Conservation (phyloP, 2,797 vertebrate species). For the Heterohyrax brucei region DNA sequence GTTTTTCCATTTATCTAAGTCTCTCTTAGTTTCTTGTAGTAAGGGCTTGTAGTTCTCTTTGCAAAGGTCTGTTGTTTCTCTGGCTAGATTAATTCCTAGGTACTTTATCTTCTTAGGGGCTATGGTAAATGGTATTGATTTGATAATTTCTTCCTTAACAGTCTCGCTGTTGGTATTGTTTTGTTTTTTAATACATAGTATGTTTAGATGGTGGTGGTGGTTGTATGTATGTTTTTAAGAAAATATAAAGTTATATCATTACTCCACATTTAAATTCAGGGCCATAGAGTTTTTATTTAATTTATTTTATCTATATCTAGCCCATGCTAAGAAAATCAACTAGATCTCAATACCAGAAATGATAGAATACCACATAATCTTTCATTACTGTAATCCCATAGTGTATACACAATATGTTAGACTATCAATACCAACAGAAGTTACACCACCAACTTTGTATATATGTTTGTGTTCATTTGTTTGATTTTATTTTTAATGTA, state of each 20-base stretch:
- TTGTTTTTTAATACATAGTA: background rate
- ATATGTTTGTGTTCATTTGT: background rate
- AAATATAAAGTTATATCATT: background rate
- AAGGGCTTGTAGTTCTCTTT: no score
- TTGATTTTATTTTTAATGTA: background rate
- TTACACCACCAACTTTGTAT: background rate
- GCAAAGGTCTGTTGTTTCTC: no score
- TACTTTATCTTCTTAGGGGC: no score
- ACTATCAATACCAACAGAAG: background rate
- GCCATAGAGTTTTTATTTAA: background rate
- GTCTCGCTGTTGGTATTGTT: no score
- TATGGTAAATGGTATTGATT: no score
- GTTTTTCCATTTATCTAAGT: no score
- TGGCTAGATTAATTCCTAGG: no score
- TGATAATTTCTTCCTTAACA: no score
- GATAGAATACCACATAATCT: background rate
- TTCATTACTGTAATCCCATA: background rate
- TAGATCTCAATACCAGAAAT: background rate
- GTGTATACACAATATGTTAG: background rate
- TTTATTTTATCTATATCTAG: conserved; percentile 9
- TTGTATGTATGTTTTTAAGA: background rate
- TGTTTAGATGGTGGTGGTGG: background rate
- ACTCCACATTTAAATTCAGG: background rate
- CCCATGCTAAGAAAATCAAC: background rate
- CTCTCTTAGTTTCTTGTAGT: no score